Evolutionary conservation across 1,140 invertebrate species (phyloP).

Genomic region (Helicoverpa armigera): DNA sequence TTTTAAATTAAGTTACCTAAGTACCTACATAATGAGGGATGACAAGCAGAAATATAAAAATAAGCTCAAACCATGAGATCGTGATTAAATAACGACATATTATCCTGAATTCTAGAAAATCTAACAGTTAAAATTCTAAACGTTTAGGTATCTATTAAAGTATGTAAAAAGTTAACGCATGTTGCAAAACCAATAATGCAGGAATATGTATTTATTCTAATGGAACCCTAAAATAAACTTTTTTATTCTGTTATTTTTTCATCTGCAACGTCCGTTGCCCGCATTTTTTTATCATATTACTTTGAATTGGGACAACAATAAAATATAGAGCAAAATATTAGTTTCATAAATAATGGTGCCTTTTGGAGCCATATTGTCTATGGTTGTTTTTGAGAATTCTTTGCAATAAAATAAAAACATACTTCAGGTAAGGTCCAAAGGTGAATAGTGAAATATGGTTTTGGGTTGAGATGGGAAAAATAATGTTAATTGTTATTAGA

Average conservation of each 20-base stretch:
- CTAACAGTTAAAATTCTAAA: no score
- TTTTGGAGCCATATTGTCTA: constrained; percentile 23
- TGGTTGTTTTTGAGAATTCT: constrained; percentile 17
- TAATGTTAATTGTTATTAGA: not conserved
- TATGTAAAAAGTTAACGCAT: not conserved
- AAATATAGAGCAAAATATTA: constrained; percentile 69
- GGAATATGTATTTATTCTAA: not conserved
- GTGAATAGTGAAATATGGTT: not conserved
- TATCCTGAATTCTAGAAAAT: no score
- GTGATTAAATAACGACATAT: no score
- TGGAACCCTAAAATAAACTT: constrained; percentile 12
- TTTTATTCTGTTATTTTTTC: constrained; percentile 5
- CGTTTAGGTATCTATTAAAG: no score
- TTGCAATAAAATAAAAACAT: constrained; percentile 18
- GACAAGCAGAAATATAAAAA: no score
- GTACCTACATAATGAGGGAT: no score
- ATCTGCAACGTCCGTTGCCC: constrained; percentile 41
- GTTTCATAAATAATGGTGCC: constrained; percentile 35
- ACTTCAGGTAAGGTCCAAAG: not conserved
- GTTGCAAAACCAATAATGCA: not conserved
- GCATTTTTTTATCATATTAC: constrained; percentile 55
- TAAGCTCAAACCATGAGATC: no score
- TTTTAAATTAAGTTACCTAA: no score
- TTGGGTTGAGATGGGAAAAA: not conserved
- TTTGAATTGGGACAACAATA: constrained; percentile 59